A percentile compares a stretch with the other conserved stretches of the same genome.
phyloP scores from a whole-genome alignment of 2,113 vertebrate species.

The Ranitomeya imitator region DNA sequence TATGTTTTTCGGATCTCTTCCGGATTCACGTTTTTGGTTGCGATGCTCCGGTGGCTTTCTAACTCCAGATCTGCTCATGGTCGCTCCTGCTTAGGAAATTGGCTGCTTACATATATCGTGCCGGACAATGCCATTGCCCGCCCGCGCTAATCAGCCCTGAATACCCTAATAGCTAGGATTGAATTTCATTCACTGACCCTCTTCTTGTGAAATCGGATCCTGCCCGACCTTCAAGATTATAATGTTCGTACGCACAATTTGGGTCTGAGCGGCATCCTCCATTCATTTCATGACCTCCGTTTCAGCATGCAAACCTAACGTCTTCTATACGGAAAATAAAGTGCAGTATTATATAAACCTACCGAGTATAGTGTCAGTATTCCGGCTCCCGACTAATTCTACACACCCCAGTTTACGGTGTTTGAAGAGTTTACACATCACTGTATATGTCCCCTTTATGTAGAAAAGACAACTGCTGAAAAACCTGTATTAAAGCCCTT shows the following conservation, averaged over 20 bases:
- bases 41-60: neutral
- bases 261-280: conserved; percentile 23
- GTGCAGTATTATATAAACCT: conserved; percentile 2
- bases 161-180: neutral
- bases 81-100: neutral
- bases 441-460: neutral
- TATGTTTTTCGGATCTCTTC: neutral
- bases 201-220: neutral
- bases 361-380: neutral
- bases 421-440: neutral
- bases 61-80: neutral
- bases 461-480: neutral
- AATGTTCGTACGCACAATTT: conserved; percentile 35
- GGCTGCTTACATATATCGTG: neutral
- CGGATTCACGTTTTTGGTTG: neutral
- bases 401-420: neutral
- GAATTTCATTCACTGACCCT: conserved; percentile 4
- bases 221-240: conserved; percentile 12
- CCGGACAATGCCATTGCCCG: neutral
- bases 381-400: neutral
- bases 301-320: neutral
- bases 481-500: neutral
- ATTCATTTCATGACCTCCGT: neutral
- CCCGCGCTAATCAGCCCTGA: neutral
- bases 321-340: neutral